Base-by-base conservation (phyloP, 2,888 invertebrate species). In the Ormyrus thymus region DNA sequence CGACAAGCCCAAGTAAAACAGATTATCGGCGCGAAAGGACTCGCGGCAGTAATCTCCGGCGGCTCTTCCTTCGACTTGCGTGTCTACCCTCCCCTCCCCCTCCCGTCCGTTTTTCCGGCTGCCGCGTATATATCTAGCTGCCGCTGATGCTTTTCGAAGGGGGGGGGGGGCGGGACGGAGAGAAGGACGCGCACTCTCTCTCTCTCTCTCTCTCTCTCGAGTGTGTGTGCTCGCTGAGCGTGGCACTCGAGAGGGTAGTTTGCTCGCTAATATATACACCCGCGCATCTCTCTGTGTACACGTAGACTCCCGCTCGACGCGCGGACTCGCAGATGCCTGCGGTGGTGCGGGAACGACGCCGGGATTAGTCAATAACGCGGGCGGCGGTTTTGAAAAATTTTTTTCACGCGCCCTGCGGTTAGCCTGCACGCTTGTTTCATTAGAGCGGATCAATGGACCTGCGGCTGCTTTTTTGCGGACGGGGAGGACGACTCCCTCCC, bases 281-380 rank as follows among this genome's bases (percentile, higher is more conserved):
- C 7, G 8, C 58, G 6, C 13, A 29, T 11, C 13, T n/a, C 61
- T 61, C 65, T 64, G 0, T 64, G 7, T 29, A 29, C 29, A 15
- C 58, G 13, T 9, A 15, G 13, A 8, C 58, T 15, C 15, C 29
- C 8, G 15, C 29, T 58, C 29, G 7, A 9, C 29, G 29, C 0
- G 58, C 8, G 5, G 29, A 29, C 29, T n/a, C 45, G 6, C 5
- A 50, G 58, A 45, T 29, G 29, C 29, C 29, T 29, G 29, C 29
- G 29, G 29, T 29, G 29, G 4, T 29, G 29, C 29, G 4, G 29
- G 29, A 29, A 29, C 29, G 29, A 29, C 29, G 29, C 29, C 29
- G 29, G 73, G 45, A 73, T 64, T 56, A 73, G 73, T 73, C 73
- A 73, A 73, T 73, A 73, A 73, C 62, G 55, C 56, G 43, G 43